Evolutionary conservation across 2,888 invertebrate genomes (phyloP), one percentile per base, ranked within the genome.

Genomic region (Drosophila nigricruria): DNA sequence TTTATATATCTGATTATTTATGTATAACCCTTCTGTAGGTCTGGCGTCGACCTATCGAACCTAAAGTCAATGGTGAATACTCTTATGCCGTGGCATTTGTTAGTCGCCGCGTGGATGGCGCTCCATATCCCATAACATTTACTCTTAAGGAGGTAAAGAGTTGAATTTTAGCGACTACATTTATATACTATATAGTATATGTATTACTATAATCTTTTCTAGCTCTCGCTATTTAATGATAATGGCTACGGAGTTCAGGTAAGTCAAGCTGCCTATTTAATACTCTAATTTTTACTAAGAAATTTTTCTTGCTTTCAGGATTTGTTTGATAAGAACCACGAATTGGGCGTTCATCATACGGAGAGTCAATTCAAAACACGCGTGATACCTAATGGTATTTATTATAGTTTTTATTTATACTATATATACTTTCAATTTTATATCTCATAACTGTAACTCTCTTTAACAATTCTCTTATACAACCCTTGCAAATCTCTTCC

Each of bases 21-120:
- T 0, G 14, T 25, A 12, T 34, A 0, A n/a, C 18, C 10, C 2
- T 58, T 20, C 12, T n/a, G 4, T 10, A 92, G 92, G 91, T 92
- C 54, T 94, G 94, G 94, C 82, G 90, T 2, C 90, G 94, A 68
- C 93, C 93, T 40, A 90, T 94, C 25, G 86, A 85, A 5, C 94
- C 94, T 1, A 70, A 89, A 2, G 75, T 70, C 25, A 62, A 58
- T 5, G 69, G 47, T 16, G 79, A 93, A 38, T 80, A 92, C 77
- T 95, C 93, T 2, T 93, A 92, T 82, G 94, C 94, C 3, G 84
- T 94, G 16, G 94, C 93, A 34, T 93, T 93, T 76, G 92, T 93
- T 3, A 94, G 93, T 68, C 91, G 91, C 4, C 92, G 93, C 1
- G 71, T 88, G 4, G 93, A 93, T 82, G 94, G 94, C 14, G 84